These are phyloP conservation scores for Dione juno DNA, from an alignment of 2,888 invertebrate species.

Conservation along the genomic window DNA sequence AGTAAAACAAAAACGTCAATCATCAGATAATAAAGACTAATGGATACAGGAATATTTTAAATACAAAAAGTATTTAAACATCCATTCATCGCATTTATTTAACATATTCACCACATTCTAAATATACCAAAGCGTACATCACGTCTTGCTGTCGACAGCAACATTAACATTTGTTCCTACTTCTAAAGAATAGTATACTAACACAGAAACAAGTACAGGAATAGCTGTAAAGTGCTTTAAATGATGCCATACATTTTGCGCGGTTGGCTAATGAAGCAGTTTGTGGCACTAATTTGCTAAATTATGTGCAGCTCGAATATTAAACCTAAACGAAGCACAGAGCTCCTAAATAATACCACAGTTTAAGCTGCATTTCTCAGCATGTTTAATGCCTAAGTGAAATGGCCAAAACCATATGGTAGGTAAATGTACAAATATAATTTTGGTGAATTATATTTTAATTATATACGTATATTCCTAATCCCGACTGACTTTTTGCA, in stretches of 20 bases:
- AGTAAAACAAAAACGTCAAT: too few species aligned
- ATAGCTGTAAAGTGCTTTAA: constrained; percentile 44
- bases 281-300: constrained; percentile 56
- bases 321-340: constrained; percentile 50
- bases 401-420: background rate
- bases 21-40: too few species aligned
- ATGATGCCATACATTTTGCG: constrained; percentile 53
- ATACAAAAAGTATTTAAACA: too few species aligned
- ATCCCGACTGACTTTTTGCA: background rate
- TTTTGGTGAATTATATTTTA: background rate
- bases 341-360: constrained; percentile 11
- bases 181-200: background rate
- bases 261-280: constrained; percentile 54
- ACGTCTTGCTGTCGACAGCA: background rate
- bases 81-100: background rate
- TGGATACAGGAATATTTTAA: too few species aligned
- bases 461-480: background rate
- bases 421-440: constrained; percentile 1
- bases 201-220: constrained; percentile 4
- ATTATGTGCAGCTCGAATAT: constrained; percentile 54
- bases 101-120: background rate
- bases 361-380: constrained; percentile 29
- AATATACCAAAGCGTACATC: background rate
- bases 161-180: background rate
- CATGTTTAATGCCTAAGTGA: constrained; percentile 3